Evolutionary conservation across 2,113 vertebrate species (phyloP), one percentile per base, ranked within the genome.

Genomic region (Chlamydotis undulata): DNA sequence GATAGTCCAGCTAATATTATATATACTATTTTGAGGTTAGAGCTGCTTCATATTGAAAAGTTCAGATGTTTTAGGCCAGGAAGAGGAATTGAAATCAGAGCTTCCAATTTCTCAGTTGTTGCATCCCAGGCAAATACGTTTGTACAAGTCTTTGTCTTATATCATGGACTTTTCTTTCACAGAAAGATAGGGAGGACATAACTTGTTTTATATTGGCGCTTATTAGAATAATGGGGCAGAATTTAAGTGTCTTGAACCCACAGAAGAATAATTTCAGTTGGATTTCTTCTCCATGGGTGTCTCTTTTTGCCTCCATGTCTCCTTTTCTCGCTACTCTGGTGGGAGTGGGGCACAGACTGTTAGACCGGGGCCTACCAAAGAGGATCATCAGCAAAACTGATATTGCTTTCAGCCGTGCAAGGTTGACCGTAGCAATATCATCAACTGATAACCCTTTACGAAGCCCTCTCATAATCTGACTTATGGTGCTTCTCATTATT

Each of bases 1-100:
- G 28, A 75, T 70, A 93, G 65, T 49, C 76, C 28, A 52, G 57
- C 65, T 94, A 70, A 79, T 84, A 89, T 79, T 92, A 69, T 93
- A 84, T 92, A 73, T 49, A 89, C 41, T 87, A 69, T 94, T 97
- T 94, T 94, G 95, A 96, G 95, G 89, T 95, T 89, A 73, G 8
- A 12, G n/a, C 50, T 95, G 4, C 41, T 87, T 87, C 21, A 35
- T 75, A 52, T 52, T 73, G 59, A 92, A 87, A 92, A 61, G 61
- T 79, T 91, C 59, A 80, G 50, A 52, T 8, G 9, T 59, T 91
- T 90, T 83, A 83, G 86, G 41, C 45, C 31, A 91, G 83, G 39
- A 90, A 75, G 65, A 87, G 19, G 89, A 76, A 50, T 14, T 61
- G 69, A 91, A 91, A 82, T 59, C 12, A 87, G 49, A 89, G 43